phyloP scores from a whole-genome alignment of 2,113 vertebrate genomes.

The Poeciliopsis prolifica region DNA sequence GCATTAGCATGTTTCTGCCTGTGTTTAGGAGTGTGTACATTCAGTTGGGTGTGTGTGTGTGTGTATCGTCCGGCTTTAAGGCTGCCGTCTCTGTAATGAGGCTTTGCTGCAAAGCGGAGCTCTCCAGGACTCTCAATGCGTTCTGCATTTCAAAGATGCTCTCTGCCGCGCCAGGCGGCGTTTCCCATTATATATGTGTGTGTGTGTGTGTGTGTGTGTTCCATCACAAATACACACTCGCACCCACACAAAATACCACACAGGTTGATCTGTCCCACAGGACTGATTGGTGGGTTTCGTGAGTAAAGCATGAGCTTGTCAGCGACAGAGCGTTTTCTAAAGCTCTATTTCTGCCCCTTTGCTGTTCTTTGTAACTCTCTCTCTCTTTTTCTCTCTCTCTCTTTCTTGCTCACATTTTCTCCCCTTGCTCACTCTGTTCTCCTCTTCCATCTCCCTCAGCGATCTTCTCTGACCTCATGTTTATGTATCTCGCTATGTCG shows the following conservation, averaged over 20 bases:
- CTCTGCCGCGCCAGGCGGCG: conserved; percentile 34
- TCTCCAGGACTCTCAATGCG: conserved; percentile 60
- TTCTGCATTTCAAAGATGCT: conserved; percentile 68
- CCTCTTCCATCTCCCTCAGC: conserved; percentile 33
- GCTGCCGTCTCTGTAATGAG: conserved; percentile 76
- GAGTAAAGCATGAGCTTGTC: conserved; percentile 61
- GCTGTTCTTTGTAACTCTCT: not conserved
- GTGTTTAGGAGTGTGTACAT: conserved; percentile 28
- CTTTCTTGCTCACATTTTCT: not conserved
- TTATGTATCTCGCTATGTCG: conserved; percentile 59
- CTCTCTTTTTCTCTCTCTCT: not conserved
- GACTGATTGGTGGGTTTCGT: conserved; percentile 60
- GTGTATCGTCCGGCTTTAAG: conserved; percentile 66
- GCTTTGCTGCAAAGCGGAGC: conserved; percentile 70
- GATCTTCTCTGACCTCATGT: conserved; percentile 67
- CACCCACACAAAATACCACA: conserved; percentile 5
- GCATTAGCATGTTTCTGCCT: conserved; percentile 2
- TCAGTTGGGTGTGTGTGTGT: conserved; percentile 27
- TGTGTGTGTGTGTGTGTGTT: not conserved
- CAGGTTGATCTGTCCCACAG: conserved; percentile 18
- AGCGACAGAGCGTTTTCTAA: conserved; percentile 56
- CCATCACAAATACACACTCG: not conserved
- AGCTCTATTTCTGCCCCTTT: conserved; percentile 36
- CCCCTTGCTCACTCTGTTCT: conserved; percentile 8
- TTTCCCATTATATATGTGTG: not conserved